Percentiles rank a stretch among this genome's conserved stretches.
phyloP scores from a whole-genome alignment of 2,888 invertebrate genomes.

The Orchestes rusci region DNA sequence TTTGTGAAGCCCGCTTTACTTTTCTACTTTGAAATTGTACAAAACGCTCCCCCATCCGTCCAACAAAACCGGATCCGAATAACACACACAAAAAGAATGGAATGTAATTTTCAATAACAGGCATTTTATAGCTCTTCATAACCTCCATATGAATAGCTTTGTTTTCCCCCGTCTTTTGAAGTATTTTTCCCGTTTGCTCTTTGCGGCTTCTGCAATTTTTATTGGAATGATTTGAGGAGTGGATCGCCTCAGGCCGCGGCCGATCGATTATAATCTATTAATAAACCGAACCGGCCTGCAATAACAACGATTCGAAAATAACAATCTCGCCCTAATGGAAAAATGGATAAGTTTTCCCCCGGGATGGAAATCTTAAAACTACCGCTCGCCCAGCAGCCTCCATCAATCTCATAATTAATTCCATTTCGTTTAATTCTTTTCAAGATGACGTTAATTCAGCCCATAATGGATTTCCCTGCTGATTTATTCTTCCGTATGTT shows the following conservation, averaged over 20 bases:
- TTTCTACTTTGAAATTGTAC: no score
- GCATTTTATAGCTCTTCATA: conserved; percentile 36
- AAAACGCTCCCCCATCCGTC: no score
- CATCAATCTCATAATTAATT: conserved; percentile 49
- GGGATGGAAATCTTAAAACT: conserved; percentile 33
- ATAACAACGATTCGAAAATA: not conserved
- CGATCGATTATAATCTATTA: no score
- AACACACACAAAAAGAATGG: conserved; percentile 15
- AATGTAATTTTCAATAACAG: conserved; percentile 34
- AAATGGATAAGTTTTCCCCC: conserved; percentile 11
- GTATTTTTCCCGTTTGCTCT: conserved; percentile 16
- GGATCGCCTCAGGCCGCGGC: no score
- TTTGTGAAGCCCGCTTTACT: no score
- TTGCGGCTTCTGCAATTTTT: conserved; percentile 28
- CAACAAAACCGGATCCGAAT: conserved; percentile 4
- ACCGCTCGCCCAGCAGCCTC: conserved; percentile 26
- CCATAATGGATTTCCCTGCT: conserved; percentile 42
- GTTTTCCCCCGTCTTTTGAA: conserved; percentile 19
- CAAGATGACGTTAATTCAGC: conserved; percentile 46
- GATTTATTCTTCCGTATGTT: conserved; percentile 39
- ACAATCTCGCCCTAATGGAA: conserved; percentile 3
- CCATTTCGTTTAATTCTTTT: conserved; percentile 47
- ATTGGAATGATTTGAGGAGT: no score
- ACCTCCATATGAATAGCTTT: conserved; percentile 32
- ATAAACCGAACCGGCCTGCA: no score